Percentiles rank a stretch among this genome's conserved stretches.
Evolutionary conservation across 2,113 vertebrate species (phyloP).

Genomic region (Gymnobelideus leadbeateri): DNA sequence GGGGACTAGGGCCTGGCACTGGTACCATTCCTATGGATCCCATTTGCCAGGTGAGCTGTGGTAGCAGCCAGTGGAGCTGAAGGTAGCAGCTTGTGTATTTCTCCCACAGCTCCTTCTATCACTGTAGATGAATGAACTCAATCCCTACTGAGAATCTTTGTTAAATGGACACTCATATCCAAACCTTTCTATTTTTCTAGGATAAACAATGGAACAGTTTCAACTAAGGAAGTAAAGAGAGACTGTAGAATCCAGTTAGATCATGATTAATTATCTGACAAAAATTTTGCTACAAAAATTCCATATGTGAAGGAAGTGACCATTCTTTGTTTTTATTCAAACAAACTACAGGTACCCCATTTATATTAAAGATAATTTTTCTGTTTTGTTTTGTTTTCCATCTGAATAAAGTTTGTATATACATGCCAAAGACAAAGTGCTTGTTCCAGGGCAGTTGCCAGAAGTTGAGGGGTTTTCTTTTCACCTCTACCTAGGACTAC

Average conservation of each 20-base stretch:
- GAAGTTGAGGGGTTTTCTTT: constrained; percentile 21
- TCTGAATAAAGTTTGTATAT: background rate
- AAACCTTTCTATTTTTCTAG: background rate
- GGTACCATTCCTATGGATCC: background rate
- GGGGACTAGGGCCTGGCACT: background rate
- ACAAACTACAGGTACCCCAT: background rate
- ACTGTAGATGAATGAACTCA: background rate
- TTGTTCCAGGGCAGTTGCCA: background rate
- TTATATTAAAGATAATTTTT: constrained; percentile 5
- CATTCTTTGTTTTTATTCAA: background rate
- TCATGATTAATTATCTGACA: background rate
- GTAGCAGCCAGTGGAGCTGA: background rate
- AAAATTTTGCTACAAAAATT: background rate
- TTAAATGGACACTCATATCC: background rate
- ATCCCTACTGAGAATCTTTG: background rate
- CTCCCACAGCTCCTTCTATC: background rate
- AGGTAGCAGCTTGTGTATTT: background rate
- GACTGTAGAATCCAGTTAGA: background rate
- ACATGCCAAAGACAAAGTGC: constrained; percentile 26
- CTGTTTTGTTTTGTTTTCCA: background rate
- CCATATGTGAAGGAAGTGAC: background rate
- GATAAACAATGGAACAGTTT: background rate
- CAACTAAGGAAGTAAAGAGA: background rate
- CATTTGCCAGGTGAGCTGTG: background rate
- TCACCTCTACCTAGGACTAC: background rate